Conservation (phyloP, 1,140 invertebrate species). For the Tetraneura akinire region DNA sequence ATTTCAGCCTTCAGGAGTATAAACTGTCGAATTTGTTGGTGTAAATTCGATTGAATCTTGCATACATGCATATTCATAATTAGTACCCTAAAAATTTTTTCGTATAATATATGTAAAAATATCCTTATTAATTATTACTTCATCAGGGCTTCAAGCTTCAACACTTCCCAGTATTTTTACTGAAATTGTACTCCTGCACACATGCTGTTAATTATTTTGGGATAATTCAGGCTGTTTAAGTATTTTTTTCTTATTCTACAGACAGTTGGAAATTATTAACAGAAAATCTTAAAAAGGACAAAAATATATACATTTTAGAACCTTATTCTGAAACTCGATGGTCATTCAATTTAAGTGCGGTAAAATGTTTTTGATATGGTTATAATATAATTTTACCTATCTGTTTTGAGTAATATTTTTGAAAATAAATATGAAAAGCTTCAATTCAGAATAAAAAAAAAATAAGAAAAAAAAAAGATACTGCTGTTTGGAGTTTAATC, state of each 20-base stretch:
- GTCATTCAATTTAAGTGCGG: neutral
- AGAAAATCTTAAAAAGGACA: neutral
- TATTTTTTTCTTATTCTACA: slow-evolving; percentile 1
- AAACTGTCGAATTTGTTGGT: too few relatives aligned
- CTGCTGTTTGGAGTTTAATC: too few relatives aligned
- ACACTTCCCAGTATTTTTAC: too few relatives aligned
- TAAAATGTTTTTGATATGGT: neutral
- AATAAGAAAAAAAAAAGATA: neutral
- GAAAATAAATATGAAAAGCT: neutral
- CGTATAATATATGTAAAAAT: too few relatives aligned
- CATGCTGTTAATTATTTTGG: neutral
- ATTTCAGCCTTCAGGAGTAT: too few relatives aligned
- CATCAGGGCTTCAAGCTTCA: too few relatives aligned
- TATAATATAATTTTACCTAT: slow-evolving; percentile 14
- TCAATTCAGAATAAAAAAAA: neutral
- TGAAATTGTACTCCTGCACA: too few relatives aligned
- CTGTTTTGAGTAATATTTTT: slow-evolving; percentile 4
- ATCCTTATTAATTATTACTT: too few relatives aligned
- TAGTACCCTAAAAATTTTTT: too few relatives aligned
- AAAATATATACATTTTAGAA: slow-evolving; percentile 9
- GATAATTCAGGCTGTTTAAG: neutral
- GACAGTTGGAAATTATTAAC: neutral
- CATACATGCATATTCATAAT: too few relatives aligned
- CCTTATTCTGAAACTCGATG: neutral
- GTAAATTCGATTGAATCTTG: neutral